phyloP scores from a whole-genome alignment of 2,113 vertebrate genomes.

The Kryptolebias marmoratus region DNA sequence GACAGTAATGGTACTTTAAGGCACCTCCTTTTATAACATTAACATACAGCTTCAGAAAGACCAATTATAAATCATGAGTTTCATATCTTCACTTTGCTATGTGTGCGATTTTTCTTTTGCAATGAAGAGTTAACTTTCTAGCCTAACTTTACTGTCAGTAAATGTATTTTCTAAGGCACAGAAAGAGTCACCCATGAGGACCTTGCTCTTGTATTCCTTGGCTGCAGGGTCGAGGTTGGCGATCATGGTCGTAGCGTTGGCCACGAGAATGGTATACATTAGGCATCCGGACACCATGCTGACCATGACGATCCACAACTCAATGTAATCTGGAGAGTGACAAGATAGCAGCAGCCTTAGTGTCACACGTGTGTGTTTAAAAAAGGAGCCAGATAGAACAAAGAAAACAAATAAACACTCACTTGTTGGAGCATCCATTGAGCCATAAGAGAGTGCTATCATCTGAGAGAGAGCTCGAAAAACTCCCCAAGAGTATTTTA shows the following conservation, averaged over 20 bases:
- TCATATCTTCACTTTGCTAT: no score
- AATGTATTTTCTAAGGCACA: not conserved
- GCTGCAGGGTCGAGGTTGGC: conserved; percentile 72
- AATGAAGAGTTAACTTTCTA: not conserved
- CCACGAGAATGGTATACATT: conserved; percentile 80
- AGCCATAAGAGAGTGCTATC: conserved; percentile 78
- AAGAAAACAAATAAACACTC: conserved; percentile 17
- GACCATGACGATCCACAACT: conserved; percentile 81
- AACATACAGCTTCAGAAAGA: not conserved
- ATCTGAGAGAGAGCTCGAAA: conserved; percentile 81
- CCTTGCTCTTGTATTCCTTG: conserved; percentile 81
- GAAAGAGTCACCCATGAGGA: conserved; percentile 43
- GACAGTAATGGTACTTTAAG: not conserved
- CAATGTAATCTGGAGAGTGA: conserved; percentile 73
- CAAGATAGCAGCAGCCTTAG: conserved; percentile 5
- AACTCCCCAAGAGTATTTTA: conserved; percentile 80
- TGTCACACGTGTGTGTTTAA: no score
- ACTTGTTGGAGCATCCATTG: conserved; percentile 78
- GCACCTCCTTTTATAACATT: not conserved
- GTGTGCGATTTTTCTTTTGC: no score
- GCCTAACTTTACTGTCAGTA: no score
- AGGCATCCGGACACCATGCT: conserved; percentile 81
- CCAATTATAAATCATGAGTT: no score
- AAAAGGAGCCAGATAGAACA: not conserved
- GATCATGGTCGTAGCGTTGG: conserved; percentile 77